Conservation (phyloP, 2,113 vertebrate species). For the Callospermophilus lateralis region DNA sequence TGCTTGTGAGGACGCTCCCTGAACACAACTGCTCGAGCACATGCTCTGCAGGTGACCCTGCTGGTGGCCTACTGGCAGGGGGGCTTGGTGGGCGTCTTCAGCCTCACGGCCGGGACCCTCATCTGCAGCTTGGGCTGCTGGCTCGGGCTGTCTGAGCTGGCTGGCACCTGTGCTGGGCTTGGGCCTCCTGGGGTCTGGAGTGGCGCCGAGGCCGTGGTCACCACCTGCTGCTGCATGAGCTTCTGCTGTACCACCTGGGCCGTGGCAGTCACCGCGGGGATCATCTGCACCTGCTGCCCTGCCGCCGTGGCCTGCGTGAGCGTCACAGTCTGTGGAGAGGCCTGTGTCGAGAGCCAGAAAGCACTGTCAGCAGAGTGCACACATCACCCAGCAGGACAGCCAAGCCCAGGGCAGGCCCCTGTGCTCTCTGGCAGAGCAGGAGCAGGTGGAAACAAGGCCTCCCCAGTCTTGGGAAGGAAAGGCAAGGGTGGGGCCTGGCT, state of each 20-base stretch:
- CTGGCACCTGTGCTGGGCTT: constrained; percentile 85
- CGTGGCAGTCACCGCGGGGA: constrained; percentile 83
- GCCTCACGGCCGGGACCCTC: constrained; percentile 87
- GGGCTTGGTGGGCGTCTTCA: constrained; percentile 92
- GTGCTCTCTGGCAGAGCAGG: too few relatives aligned
- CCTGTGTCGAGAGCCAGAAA: constrained; percentile 79
- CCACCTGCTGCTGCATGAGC: constrained; percentile 88
- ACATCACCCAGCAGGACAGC: too few relatives aligned
- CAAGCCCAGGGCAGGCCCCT: too few relatives aligned
- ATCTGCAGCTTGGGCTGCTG: constrained; percentile 90
- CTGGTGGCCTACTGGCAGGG: constrained; percentile 68
- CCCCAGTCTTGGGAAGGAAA: neutral
- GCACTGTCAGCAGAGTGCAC: neutral
- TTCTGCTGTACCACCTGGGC: constrained; percentile 91
- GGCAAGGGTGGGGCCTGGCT: neutral
- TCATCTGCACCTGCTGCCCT: constrained; percentile 87
- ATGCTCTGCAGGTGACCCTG: too few relatives aligned
- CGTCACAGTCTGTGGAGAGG: constrained; percentile 89
- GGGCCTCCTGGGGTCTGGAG: constrained; percentile 88
- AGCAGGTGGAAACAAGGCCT: too few relatives aligned
- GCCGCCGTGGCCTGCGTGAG: constrained; percentile 85
- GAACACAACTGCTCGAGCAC: too few relatives aligned
- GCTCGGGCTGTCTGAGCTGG: constrained; percentile 83
- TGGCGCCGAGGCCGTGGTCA: constrained; percentile 85
- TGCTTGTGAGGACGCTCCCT: too few relatives aligned